These are phyloP conservation scores for Drosophila diplacantha DNA, from an alignment of 2,888 invertebrate species.

Conservation along the genomic window DNA sequence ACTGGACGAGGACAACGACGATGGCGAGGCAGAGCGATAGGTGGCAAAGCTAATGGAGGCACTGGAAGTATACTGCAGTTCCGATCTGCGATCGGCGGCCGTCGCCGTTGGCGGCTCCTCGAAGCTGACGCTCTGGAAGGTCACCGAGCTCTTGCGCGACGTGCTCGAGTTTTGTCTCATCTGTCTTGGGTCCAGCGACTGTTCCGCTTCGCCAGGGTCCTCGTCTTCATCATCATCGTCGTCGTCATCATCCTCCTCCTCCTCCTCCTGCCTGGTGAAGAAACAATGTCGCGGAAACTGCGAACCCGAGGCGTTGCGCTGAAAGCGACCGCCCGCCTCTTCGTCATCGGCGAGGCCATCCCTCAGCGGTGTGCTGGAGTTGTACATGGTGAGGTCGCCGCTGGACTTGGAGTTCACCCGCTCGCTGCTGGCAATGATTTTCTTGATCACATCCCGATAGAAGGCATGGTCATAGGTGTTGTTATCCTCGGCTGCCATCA, in stretches of 20 bases:
- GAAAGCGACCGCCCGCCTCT: constrained; percentile 61
- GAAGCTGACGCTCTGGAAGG: constrained; percentile 65
- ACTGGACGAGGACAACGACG: constrained; percentile 20
- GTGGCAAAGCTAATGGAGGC: constrained; percentile 71
- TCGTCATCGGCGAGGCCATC: constrained; percentile 26
- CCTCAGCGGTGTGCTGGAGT: constrained; percentile 61
- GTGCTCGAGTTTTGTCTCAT: constrained; percentile 56
- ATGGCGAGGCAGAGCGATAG: constrained; percentile 43
- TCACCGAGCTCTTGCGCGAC: constrained; percentile 77
- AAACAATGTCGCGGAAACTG: constrained; percentile 77
- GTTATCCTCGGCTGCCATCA: constrained; percentile 55
- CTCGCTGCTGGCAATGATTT: constrained; percentile 74
- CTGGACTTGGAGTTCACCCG: constrained; percentile 77
- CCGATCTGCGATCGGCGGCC: neutral
- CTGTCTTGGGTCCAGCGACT: constrained; percentile 31
- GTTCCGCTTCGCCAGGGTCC: constrained; percentile 67
- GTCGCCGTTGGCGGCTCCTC: constrained; percentile 13
- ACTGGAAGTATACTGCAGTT: constrained; percentile 45
- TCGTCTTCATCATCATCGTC: constrained; percentile 16
- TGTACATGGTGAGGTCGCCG: constrained; percentile 77
- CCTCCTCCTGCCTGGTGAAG: constrained; percentile 67
- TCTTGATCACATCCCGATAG: constrained; percentile 71
- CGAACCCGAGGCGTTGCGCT: constrained; percentile 76
- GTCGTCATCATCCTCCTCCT: constrained; percentile 19
- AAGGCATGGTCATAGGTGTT: constrained; percentile 77